A percentile compares a stretch with the other conserved stretches of the same genome.
phyloP scores from a whole-genome alignment of 2,113 vertebrate species.

The Elephas maximus region DNA sequence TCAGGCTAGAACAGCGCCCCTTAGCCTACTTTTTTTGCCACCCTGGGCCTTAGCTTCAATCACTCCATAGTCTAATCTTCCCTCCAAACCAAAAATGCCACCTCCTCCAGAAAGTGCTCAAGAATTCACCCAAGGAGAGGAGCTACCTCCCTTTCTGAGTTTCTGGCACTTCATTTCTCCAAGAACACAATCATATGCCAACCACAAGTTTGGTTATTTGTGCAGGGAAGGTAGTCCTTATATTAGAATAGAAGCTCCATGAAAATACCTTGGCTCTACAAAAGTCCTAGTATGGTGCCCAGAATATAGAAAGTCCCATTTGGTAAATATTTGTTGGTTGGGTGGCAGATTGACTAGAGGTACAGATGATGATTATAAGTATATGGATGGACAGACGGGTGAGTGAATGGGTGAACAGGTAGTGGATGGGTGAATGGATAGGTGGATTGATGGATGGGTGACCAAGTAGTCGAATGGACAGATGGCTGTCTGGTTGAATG shows the following conservation, averaged over 20 bases:
- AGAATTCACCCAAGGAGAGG: neutral
- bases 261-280: neutral
- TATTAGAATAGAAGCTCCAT: neutral
- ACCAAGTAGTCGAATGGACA: too few relatives aligned
- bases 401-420: too few relatives aligned
- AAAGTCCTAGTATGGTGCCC: too few relatives aligned
- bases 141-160: neutral
- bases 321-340: neutral
- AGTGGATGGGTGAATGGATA: too few relatives aligned
- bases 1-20: too few relatives aligned
- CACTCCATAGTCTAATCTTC: neutral
- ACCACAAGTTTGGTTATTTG: neutral
- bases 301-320: neutral
- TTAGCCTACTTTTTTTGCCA: neutral
- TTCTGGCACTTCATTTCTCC: neutral
- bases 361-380: neutral
- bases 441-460: too few relatives aligned
- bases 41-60: neutral
- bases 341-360: neutral
- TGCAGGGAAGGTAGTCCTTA: neutral
- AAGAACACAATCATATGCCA: neutral
- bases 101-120: neutral
- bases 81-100: neutral
- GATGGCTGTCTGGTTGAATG: rapidly evolving
- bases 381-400: neutral